Percentiles rank a stretch among this genome's conserved stretches.
phyloP scores from a whole-genome alignment of 2,888 invertebrate species.

The Phytoseiulus persimilis region DNA sequence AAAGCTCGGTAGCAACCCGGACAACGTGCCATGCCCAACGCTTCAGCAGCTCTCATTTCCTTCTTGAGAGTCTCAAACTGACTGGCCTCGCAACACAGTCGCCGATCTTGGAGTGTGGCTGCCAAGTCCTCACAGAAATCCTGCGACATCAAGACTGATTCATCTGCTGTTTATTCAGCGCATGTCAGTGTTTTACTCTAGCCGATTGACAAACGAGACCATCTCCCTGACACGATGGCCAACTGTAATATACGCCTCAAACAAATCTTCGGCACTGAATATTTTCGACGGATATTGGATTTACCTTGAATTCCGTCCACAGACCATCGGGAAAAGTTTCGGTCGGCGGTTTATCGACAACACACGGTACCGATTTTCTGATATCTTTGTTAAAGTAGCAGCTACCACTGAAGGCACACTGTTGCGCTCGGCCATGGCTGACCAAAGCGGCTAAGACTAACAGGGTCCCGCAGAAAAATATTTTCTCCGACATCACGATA shows the following conservation, averaged over 20 bases:
- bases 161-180: not conserved
- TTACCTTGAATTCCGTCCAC: conserved; percentile 9
- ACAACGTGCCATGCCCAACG: conserved; percentile 11
- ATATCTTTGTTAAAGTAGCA: conserved; percentile 16
- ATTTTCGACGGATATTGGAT: too few species aligned
- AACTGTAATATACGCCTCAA: too few species aligned
- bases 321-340: not conserved
- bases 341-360: not conserved
- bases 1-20: conserved; percentile 30
- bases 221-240: too few species aligned
- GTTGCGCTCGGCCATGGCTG: not conserved
- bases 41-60: conserved; percentile 19
- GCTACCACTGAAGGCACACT: not conserved
- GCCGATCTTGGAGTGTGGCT: not conserved
- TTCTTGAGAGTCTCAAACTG: conserved; percentile 22
- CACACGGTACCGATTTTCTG: conserved; percentile 10
- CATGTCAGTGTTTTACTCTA: not conserved
- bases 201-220: too few species aligned
- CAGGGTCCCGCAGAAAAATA: not conserved
- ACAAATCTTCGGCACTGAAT: too few species aligned
- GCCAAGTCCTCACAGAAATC: conserved; percentile 31
- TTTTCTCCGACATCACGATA: not conserved
- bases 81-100: conserved; percentile 15
- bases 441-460: not conserved
- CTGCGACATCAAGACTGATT: not conserved